Evolutionary conservation across 2,888 invertebrate species (phyloP), one percentile per base, ranked within the genome.

Genomic region (Druceiella hillmani): DNA sequence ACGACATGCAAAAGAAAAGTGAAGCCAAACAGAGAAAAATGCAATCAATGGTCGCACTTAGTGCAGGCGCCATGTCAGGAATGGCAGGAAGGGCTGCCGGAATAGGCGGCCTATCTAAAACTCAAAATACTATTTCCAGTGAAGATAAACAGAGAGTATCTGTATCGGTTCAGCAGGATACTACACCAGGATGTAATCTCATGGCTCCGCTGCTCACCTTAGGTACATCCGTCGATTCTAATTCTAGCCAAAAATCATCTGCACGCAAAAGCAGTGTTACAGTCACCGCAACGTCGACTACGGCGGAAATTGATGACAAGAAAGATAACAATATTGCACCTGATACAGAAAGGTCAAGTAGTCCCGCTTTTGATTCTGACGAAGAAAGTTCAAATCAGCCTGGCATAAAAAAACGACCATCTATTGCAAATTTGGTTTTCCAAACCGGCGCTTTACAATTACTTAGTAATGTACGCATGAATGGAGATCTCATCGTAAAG

Each of bases 1-100:
- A 94, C 57, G 90, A 92, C 51, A 91, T 98, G 88, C 95, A 97
- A 61, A 90, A 91, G 60, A 93, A 94, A 58, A 92, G 95, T 52
- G 92, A 94, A 65, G 93, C 90, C 0, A 97, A 97, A 53, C 92
- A 95, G 56, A 79, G 91, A 17, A 93, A 95, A 64, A 89, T 93
- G 87, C 90, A 92, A 53, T 89, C 89, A 4, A 90, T 93, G 88
- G 91, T 93, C 6, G 90, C 90, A 1, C 62, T 91, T 43, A 88
- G 87, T 56, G 90, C 90, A 0, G 89, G 90, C 1, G 87, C 89
- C 1, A 89, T 90, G 87, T 83, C 87, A 1, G 89, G 89, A 1
- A 89, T 90, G 88, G 88, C 89, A 0, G 88, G 88, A 1, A 71
- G 88, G 37, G 87, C 89, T 0, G 89, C 91, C 0, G 90, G 89